These are phyloP conservation scores for Nysson spinosus DNA, from an alignment of 2,888 invertebrate genomes.

Conservation along the genomic window DNA sequence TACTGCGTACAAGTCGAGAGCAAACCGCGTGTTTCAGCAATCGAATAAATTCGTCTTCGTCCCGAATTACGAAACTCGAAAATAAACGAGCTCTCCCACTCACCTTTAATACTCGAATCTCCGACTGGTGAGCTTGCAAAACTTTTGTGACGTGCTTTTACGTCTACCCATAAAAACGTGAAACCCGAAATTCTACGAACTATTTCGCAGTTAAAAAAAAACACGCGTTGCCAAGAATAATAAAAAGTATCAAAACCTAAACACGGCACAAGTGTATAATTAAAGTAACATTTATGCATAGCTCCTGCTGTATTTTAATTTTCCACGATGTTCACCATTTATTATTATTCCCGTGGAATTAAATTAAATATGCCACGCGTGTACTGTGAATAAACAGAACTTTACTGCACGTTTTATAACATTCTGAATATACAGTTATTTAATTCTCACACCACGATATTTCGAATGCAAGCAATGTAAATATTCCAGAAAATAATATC, in stretches of 20 bases:
- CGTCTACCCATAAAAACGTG: conserved; percentile 23
- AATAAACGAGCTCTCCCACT: conserved; percentile 46
- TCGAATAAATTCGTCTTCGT: conserved; percentile 57
- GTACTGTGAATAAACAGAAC: too few species aligned
- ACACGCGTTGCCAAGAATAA: background rate
- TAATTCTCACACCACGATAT: too few species aligned
- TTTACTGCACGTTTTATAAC: too few species aligned
- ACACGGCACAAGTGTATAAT: background rate
- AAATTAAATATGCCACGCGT: too few species aligned
- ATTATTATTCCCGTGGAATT: too few species aligned
- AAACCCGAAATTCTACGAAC: conserved; percentile 13
- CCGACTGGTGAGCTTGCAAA: conserved; percentile 47
- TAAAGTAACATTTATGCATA: too few species aligned
- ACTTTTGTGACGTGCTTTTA: conserved; percentile 37
- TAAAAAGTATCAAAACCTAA: background rate
- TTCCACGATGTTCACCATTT: too few species aligned
- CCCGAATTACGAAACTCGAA: conserved; percentile 53
- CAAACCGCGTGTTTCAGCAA: conserved; percentile 45
- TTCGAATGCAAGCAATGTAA: too few species aligned
- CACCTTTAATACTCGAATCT: conserved; percentile 36
- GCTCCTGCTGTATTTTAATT: too few species aligned
- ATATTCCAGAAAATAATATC: too few species aligned
- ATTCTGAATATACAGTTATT: too few species aligned
- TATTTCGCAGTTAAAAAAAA: background rate
- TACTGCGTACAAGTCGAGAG: conserved; percentile 27